Base-by-base conservation (phyloP, 1,140 invertebrate species). In the Aphidius gifuensis region DNA sequence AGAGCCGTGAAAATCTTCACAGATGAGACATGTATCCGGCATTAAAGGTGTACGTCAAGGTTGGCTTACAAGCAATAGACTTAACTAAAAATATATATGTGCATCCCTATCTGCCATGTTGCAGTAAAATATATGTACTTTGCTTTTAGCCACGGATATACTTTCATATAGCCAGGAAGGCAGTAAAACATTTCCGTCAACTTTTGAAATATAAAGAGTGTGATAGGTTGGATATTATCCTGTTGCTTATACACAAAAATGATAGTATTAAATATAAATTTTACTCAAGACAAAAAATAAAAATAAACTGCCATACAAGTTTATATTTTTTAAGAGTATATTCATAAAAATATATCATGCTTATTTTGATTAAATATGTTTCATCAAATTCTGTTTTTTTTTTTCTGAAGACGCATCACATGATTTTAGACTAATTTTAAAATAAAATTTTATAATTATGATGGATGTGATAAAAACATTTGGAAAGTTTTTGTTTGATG, bases 401-500 rank as follows among this genome's bases (percentile, higher is more conserved):
- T 0, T 16, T 16, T 16, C 1, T 16, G 1, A 16, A 16, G 16
- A 16, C 16, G 16, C 16, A 16, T 16, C 16, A 16, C 16, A 16
- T 16, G 16, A 16, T 16, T 16, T 16, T 16, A 16, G 16, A 16
- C 16, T 16, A 16, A 16, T 16, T 16, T 16, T 16, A 16, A 16
- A 16, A 16, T 1, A 16, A 16, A 16, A 16, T 16, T 16, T 16
- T 16, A 16, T 16, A 16, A 16, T 16, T 16, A 16, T 16, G 16
- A 16, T 16, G 16, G 16, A 16, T 16, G 0, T 16, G 16, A 16
- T 16, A 16, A 16, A 16, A 16, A 16, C 16, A 46, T n/a, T 47
- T 60, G 48, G 60, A 63, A 69, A 74, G 73, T 74, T 72, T 70
- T 66, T 69, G 66, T 74, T 74, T 71, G 68, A 73, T 67, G 71